These are phyloP conservation scores for Microplitis demolitor DNA, from an alignment of 1,140 invertebrate species.

Conservation along the genomic window DNA sequence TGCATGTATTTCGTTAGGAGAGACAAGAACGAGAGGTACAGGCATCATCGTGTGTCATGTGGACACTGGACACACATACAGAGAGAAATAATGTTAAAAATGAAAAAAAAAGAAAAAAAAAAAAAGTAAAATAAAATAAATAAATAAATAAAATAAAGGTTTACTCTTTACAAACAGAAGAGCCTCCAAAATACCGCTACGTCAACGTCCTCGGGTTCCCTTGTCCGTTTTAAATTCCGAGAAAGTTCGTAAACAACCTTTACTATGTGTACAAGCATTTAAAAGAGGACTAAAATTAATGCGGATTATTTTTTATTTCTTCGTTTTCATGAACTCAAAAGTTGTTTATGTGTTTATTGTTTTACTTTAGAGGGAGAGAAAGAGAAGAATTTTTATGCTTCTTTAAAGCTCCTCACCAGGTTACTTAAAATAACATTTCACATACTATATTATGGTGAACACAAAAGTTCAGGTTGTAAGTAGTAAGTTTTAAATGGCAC, in stretches of 20 bases:
- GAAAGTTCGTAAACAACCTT: conserved; percentile 11
- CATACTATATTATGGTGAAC: background rate
- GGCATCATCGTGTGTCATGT: background rate
- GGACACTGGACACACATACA: background rate
- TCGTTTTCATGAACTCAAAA: background rate
- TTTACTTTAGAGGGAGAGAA: background rate
- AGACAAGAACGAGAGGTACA: background rate
- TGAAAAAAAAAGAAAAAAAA: background rate
- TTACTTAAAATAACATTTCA: conserved; percentile 32
- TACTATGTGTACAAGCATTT: background rate
- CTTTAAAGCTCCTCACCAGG: background rate
- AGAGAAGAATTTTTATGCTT: background rate
- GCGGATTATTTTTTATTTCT: too few relatives aligned
- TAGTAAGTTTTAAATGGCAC: conserved; percentile 19
- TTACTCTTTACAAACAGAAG: background rate
- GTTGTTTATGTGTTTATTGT: too few relatives aligned
- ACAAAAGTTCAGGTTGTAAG: too few relatives aligned
- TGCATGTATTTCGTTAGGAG: conserved; percentile 30
- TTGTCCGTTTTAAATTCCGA: conserved; percentile 17
- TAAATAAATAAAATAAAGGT: background rate
- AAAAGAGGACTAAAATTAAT: too few relatives aligned
- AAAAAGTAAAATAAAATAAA: background rate
- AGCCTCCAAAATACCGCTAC: conserved; percentile 17
- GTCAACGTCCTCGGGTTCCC: conserved; percentile 22
- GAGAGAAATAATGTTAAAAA: background rate